Percentiles rank a stretch among this genome's conserved stretches.
phyloP scores from a whole-genome alignment of 1,140 invertebrate species.

The Acromyrmex charruanus region DNA sequence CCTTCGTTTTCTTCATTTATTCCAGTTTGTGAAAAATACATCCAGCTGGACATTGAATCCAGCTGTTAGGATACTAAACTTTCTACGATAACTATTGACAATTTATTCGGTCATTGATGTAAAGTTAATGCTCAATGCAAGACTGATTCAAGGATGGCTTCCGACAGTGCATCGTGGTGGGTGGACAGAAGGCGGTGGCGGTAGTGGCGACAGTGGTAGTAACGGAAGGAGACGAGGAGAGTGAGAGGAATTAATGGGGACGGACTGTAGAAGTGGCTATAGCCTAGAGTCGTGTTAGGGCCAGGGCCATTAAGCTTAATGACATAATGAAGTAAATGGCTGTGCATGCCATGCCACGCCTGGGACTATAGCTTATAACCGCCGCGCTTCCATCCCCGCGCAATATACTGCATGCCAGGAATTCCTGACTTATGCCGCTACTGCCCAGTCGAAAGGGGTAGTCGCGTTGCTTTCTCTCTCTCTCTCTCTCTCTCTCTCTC shows the following conservation, averaged over 20 bases:
- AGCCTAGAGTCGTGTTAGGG: constrained; percentile 85
- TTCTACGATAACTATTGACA: constrained; percentile 69
- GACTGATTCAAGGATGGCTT: constrained; percentile 28
- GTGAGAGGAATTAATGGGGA: constrained; percentile 84
- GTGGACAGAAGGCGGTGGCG: constrained; percentile 59
- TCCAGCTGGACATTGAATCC: background rate
- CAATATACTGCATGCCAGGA: constrained; percentile 86
- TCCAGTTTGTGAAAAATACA: constrained; percentile 32
- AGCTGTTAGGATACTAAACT: constrained; percentile 50
- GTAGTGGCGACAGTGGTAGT: background rate
- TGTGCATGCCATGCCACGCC: constrained; percentile 85
- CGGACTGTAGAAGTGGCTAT: constrained; percentile 85
- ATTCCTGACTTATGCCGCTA: constrained; percentile 86
- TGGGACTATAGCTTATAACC: constrained; percentile 86
- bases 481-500: constrained; percentile 3
- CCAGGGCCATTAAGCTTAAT: constrained; percentile 87
- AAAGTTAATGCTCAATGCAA: constrained; percentile 84
- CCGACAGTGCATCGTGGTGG: constrained; percentile 25
- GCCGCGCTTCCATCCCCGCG: constrained; percentile 78
- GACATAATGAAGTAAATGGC: constrained; percentile 88
- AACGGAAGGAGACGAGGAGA: constrained; percentile 52
- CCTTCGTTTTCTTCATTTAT: background rate
- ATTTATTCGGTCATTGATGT: constrained; percentile 81
- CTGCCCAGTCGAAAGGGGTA: constrained; percentile 83
- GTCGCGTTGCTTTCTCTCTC: constrained; percentile 21